Conservation (phyloP, 2,888 invertebrate genomes). For the Dasypolia templi region DNA sequence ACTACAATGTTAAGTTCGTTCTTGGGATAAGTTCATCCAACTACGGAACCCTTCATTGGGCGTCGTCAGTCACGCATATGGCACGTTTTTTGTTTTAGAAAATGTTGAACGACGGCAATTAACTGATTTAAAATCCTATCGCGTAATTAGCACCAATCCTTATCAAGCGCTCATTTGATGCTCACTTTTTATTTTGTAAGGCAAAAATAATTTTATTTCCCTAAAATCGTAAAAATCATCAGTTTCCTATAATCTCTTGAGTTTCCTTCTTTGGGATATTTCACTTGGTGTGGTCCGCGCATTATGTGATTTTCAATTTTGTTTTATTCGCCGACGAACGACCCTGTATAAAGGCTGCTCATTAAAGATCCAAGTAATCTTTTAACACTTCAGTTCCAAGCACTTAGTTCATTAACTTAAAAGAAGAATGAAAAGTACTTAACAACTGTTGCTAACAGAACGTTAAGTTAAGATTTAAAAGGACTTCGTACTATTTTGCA, state of each 20-base stretch:
- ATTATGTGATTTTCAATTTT: conserved; percentile 34
- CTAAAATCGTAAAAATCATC: neutral
- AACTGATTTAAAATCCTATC: neutral
- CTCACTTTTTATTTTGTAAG: conserved; percentile 6
- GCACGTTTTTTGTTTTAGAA: neutral
- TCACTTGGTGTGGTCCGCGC: conserved; percentile 16
- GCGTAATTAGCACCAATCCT: conserved; percentile 9
- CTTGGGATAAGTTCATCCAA: neutral
- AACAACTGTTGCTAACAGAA: neutral
- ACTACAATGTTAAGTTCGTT: neutral
- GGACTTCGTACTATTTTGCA: neutral
- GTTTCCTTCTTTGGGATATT: conserved; percentile 5
- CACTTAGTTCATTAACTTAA: conserved; percentile 35
- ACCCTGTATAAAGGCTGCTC: conserved; percentile 20
- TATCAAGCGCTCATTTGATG: conserved; percentile 18
- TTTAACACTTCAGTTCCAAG: conserved; percentile 10
- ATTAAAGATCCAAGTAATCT: conserved; percentile 38
- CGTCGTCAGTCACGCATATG: neutral
- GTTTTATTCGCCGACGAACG: conserved; percentile 24
- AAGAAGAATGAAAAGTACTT: conserved; percentile 9
- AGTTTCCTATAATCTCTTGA: neutral
- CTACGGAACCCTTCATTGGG: no score
- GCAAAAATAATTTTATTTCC: neutral
- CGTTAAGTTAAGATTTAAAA: neutral
- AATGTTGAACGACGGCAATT: neutral